These are phyloP conservation scores for Hydrolagus affinis DNA, from an alignment of 2,113 vertebrate species.

Conservation along the genomic window DNA sequence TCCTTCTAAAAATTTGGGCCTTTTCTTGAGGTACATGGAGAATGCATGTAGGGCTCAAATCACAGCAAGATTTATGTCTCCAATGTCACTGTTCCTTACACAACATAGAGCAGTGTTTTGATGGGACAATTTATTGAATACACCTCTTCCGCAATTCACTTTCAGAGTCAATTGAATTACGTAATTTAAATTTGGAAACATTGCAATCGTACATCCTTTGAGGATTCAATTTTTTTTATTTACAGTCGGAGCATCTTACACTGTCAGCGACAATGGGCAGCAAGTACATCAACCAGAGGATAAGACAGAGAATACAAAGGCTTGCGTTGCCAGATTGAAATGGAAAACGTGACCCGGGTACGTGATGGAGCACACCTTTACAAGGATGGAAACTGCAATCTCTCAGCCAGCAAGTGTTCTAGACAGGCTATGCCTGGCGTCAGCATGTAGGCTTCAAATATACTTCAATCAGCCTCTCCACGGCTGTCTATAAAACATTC, in stretches of 20 bases:
- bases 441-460: background rate
- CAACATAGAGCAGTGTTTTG: background rate
- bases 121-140: background rate
- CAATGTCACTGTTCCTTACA: background rate
- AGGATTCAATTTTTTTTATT: background rate
- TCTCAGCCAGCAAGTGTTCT: background rate
- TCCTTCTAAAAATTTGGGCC: no score
- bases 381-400: background rate
- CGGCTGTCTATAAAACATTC: constrained; percentile 16
- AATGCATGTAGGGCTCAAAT: background rate
- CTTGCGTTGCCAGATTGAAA: background rate
- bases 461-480: background rate
- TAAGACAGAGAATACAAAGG: background rate
- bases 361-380: background rate
- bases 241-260: background rate
- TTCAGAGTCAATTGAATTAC: background rate
- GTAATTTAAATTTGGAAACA: background rate
- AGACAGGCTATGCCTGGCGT: no score
- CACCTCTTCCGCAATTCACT: background rate
- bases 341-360: background rate
- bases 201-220: background rate
- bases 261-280: background rate
- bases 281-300: background rate
- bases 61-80: background rate
- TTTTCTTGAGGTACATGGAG: no score